phyloP scores from a whole-genome alignment of 1,140 invertebrate genomes.

The Drosophila subpulchrella region DNA sequence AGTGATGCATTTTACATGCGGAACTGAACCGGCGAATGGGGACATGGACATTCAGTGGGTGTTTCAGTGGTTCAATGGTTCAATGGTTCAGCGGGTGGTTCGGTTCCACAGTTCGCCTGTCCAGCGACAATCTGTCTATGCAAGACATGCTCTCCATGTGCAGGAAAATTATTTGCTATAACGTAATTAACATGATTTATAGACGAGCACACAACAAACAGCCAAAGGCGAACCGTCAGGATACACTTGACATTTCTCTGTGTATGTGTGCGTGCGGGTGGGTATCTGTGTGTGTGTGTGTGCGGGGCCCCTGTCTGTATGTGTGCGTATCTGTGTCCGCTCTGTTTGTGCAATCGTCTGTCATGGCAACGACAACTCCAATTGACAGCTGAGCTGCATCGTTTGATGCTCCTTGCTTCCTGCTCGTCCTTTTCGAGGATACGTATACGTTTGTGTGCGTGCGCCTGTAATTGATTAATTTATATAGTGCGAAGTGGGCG shows the following conservation, averaged over 20 bases:
- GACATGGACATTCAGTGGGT: background rate
- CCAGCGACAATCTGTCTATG: slow-evolving; percentile 46
- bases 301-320: slow-evolving; percentile 6
- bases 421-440: slow-evolving; percentile 11
- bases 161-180: slow-evolving; percentile 82
- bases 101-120: background rate
- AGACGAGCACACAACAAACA: slow-evolving; percentile 79
- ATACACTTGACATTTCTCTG: slow-evolving; percentile 2
- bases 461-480: slow-evolving; percentile 76
- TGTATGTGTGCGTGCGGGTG: background rate
- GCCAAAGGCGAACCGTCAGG: slow-evolving; percentile 55
- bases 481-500: slow-evolving; percentile 59
- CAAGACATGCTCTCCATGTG: slow-evolving; percentile 33
- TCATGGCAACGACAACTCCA: slow-evolving; percentile 71
- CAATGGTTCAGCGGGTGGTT: background rate
- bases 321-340: slow-evolving; percentile 23
- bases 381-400: slow-evolving; percentile 72
- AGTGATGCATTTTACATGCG: slow-evolving; percentile 72
- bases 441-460: background rate
- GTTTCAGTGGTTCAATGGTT: slow-evolving; percentile 2
- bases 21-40: slow-evolving; percentile 9
- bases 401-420: slow-evolving; percentile 44
- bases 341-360: slow-evolving; percentile 68
- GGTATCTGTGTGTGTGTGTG: slow-evolving; percentile 5
- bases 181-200: slow-evolving; percentile 83